Evolutionary conservation across 2,888 invertebrate genomes (phyloP).

Genomic region (Drosophila austrosaltans): DNA sequence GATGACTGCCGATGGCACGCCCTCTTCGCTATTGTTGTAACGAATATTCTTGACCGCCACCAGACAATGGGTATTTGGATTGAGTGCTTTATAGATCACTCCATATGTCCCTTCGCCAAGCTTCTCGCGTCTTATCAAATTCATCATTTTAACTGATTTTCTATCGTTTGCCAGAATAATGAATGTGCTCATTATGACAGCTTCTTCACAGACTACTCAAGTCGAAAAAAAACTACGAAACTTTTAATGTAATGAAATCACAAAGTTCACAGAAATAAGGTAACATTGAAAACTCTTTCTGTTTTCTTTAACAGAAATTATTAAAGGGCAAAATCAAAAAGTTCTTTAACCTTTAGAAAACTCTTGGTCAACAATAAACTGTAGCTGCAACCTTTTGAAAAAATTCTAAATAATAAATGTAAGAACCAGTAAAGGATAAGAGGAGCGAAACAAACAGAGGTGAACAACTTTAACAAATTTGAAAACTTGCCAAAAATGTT

Average conservation of each 20-base stretch:
- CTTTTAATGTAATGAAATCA: neutral
- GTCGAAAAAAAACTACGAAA: neutral
- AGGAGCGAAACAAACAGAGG: conserved; percentile 58
- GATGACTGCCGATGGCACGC: conserved; percentile 97
- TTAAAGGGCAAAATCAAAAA: neutral
- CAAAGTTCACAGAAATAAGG: neutral
- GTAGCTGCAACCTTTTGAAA: conserved; percentile 35
- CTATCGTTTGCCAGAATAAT: neutral
- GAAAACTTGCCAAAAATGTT: conserved; percentile 74
- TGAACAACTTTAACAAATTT: conserved; percentile 68
- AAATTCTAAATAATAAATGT: conserved; percentile 20
- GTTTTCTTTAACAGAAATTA: neutral
- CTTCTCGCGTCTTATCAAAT: conserved; percentile 86
- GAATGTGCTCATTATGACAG: neutral
- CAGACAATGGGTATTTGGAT: conserved; percentile 91
- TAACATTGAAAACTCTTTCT: neutral
- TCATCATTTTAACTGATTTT: neutral
- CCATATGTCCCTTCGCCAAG: conserved; percentile 99
- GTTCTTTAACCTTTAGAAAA: neutral
- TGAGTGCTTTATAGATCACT: conserved; percentile 96
- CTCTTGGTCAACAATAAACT: neutral
- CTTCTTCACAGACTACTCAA: neutral
- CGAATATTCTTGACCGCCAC: conserved; percentile 98
- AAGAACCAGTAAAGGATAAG: conserved; percentile 33
- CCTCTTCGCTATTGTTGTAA: conserved; percentile 95